A percentile compares a stretch with the other conserved stretches of the same genome.
Conservation (phyloP, 2,888 invertebrate genomes). For the Amaurobius ferox region DNA sequence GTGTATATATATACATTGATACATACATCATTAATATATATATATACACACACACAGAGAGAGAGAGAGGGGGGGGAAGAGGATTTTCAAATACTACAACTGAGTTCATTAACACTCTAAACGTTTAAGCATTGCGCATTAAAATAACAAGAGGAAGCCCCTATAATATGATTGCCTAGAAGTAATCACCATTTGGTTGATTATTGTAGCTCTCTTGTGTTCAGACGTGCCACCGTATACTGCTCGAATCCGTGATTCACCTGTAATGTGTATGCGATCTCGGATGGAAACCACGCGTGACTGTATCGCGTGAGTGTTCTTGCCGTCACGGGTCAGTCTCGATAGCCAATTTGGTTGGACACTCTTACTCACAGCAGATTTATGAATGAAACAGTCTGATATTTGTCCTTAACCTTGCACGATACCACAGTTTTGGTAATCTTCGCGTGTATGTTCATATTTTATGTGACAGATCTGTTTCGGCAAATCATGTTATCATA, state of each 20-base stretch:
- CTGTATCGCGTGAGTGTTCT: conserved; percentile 4
- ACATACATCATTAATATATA: too few relatives aligned
- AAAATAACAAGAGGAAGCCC: too few relatives aligned
- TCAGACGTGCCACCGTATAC: background rate
- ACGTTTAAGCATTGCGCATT: too few relatives aligned
- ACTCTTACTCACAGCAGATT: background rate
- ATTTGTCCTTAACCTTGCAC: background rate
- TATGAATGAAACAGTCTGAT: background rate
- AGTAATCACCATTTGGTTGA: too few relatives aligned
- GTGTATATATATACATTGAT: too few relatives aligned
- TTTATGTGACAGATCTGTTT: background rate
- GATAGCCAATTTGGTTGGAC: background rate
- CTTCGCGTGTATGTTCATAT: background rate
- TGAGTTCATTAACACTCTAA: too few relatives aligned
- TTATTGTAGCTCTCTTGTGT: too few relatives aligned
- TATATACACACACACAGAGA: too few relatives aligned
- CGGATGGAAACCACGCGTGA: conserved; percentile 3
- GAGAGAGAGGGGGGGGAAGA: too few relatives aligned
- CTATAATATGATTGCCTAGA: too few relatives aligned
- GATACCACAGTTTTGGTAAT: background rate
- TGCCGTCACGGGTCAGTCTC: conserved; percentile 22
- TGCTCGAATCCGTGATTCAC: background rate
- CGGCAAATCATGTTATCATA: background rate
- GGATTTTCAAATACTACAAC: too few relatives aligned
- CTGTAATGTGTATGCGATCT: background rate